These are phyloP conservation scores for Oenanthe melanoleuca DNA, from an alignment of 2,113 vertebrate genomes.

Conservation along the genomic window DNA sequence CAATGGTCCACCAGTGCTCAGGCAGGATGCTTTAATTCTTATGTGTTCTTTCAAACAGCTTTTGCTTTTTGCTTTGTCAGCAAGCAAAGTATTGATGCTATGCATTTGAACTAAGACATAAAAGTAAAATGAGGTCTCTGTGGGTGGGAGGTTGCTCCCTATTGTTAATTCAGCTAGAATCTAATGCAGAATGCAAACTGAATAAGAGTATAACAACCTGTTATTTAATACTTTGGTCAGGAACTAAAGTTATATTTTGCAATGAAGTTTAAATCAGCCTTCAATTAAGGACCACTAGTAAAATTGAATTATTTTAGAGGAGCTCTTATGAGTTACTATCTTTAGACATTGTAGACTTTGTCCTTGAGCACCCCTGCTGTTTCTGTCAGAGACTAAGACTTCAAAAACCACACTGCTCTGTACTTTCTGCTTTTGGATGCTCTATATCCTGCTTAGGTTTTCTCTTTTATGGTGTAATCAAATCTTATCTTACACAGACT, in stretches of 20 bases:
- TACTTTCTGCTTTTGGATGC: background rate
- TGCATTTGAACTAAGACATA: background rate
- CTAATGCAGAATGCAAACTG: background rate
- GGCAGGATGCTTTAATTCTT: background rate
- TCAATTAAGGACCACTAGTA: background rate
- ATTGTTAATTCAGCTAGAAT: background rate
- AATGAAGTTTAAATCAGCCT: background rate
- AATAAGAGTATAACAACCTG: background rate
- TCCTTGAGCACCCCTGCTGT: background rate
- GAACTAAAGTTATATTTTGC: background rate
- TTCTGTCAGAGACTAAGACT: background rate
- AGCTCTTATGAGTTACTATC: background rate
- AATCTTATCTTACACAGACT: background rate
- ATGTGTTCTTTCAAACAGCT: background rate
- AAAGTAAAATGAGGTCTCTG: background rate
- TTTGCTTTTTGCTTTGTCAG: background rate
- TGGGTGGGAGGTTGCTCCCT: background rate
- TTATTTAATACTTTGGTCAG: background rate
- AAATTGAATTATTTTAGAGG: background rate
- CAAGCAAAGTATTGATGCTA: background rate
- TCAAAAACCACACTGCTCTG: background rate
- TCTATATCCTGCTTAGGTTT: background rate
- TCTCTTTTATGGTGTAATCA: background rate
- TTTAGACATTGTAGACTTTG: background rate
- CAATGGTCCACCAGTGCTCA: background rate